phyloP scores from a whole-genome alignment of 2,113 vertebrate genomes.

The Dasypus novemcinctus region DNA sequence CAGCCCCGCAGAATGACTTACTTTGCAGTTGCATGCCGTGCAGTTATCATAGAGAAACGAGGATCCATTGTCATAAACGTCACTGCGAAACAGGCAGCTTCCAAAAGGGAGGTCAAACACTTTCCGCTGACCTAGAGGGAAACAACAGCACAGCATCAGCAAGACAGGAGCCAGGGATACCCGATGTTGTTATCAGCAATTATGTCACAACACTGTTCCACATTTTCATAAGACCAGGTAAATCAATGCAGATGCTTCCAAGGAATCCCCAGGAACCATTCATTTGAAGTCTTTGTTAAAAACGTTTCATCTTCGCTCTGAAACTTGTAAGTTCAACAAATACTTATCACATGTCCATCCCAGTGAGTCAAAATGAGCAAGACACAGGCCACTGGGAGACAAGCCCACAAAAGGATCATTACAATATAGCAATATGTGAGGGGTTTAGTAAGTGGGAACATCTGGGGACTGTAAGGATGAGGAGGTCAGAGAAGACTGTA shows the following conservation, averaged over 20 bases:
- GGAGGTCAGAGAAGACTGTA: neutral
- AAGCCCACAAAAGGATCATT: neutral
- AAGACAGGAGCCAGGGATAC: neutral
- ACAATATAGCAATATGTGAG: neutral
- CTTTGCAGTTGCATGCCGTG: slow-evolving; percentile 93
- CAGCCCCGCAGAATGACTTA: slow-evolving; percentile 64
- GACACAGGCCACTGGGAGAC: neutral
- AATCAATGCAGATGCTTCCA: neutral
- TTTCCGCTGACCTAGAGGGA: slow-evolving; percentile 93
- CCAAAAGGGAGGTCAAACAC: slow-evolving; percentile 96
- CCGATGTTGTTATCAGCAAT: slow-evolving; percentile 57
- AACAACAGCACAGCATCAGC: slow-evolving; percentile 61
- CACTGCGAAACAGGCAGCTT: slow-evolving; percentile 96
- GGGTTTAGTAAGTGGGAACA: neutral
- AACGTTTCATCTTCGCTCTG: neutral
- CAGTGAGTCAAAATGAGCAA: neutral
- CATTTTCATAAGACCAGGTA: neutral
- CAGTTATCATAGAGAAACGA: slow-evolving; percentile 93
- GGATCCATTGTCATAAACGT: slow-evolving; percentile 93
- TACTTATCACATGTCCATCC: neutral
- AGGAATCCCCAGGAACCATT: neutral
- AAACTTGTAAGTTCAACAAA: neutral
- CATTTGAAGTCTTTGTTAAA: neutral
- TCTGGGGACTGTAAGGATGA: neutral
- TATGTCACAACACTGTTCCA: neutral